Base-by-base conservation (phyloP, 2,113 vertebrate species). In the Vulpes ferrilata region DNA sequence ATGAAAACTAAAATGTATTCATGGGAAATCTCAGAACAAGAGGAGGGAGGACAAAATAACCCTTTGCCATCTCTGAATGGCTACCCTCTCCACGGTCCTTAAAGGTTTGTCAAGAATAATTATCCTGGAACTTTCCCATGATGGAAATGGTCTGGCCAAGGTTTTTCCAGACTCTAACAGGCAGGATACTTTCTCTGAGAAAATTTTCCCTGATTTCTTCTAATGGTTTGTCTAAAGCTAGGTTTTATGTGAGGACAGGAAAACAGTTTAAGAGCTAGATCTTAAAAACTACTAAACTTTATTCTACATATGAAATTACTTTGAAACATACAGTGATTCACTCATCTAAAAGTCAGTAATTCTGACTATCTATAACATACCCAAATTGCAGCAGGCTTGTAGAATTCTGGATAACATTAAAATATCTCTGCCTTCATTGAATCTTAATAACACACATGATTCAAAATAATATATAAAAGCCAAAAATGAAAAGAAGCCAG, bases 401-500 rank as follows among this genome's bases (percentile, higher is more conserved):
- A 95, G 57, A 73, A 79, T 94, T 94, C 10, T 83, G 8, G 32
- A 11, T 55, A 81, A 71, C 27, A 78, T 67, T 35, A 71, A 69
- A 23, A 65, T 32, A 94, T 30, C 30, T 98, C 79, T 88, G 38
- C 53, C 95, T 80, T 93, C 19, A 93, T 1, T 23, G 85, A 83
- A 81, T 88, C 25, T 23, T 79, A 92, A 81, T 74, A 87, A 74
- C 32, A 69, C 2, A 55, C 48, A 27, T 73, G n/a, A 95, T 64
- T 79, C 55, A 92, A 89, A 91, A 78, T 8, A 80, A 60, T 25
- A 62, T 27, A 30, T 22, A 96, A 60, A 73, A 30, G 60, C 32
- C 51, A 57, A 85, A 82, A 93, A 4, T 92, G 30, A 88, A 87
- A 38, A 55, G 3, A 90, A 92, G 88, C 94, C 19, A 86, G 3